Evolutionary conservation across 2,113 vertebrate genomes (phyloP), one percentile per base, ranked within the genome.

Genomic region (Ptyas mucosa): DNA sequence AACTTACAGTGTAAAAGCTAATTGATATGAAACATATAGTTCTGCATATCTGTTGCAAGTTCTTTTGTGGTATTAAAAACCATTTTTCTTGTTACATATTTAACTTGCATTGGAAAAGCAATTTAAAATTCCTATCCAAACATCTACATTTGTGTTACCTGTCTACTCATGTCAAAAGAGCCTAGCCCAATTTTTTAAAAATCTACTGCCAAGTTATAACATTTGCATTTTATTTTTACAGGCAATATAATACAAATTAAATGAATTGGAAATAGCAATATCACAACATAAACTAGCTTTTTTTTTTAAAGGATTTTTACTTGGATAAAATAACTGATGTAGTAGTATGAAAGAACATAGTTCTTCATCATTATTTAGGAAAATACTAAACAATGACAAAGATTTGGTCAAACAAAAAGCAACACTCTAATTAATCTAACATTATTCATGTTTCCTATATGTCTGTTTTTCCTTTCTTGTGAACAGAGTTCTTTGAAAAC

Each of bases 21-120:
- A 96, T 95, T 97, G 95, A 94, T 95, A 94, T 2, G 39, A 94
- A 97, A 86, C 64, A 58, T 95, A 95, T 95, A 49, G 95, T 97
- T 97, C 91, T 87, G 85, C 53, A 81, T 46, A 85, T 93, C 89
- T 93, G 92, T 95, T 96, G 91, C 39, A 18, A 85, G 95, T 81
- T 93, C 92, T 34, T 95, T 81, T 90, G 92, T 88, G 69, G 93
- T 95, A 96, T 96, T 97, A 97, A 97, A 97, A 97, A 69, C 96
- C 92, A 91, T 96, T 97, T 91, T 91, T 97, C 95, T 95, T 96
- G 55, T 89, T 90, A 93, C 0, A 14, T 95, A 85, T 93, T 95
- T 91, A 88, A 88, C 14, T 81, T 95, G 94, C 91, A 96, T 93
- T 91, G 20, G 91, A 90, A 52, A 86, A 94, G 39, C 92, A 49